Conservation (phyloP, 1,140 invertebrate species). For the Bombus huntii region DNA sequence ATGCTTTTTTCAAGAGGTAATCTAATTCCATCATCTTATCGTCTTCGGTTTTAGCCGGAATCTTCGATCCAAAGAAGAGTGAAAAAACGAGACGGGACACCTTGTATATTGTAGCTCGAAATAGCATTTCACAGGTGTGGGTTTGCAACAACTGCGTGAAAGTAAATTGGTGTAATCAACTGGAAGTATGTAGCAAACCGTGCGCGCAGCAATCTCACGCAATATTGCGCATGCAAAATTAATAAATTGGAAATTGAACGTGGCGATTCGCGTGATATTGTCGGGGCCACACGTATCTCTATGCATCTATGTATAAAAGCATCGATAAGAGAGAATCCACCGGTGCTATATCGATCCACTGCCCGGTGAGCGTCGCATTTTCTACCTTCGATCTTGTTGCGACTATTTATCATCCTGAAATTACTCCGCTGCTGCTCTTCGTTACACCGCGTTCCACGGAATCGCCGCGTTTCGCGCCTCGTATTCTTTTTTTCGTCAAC, state of each 20-base stretch:
- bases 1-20: neutral
- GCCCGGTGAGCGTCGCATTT: neutral
- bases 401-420: conserved; percentile 32
- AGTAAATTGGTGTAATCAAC: conserved; percentile 69
- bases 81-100: neutral
- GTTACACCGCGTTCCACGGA: neutral
- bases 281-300: neutral
- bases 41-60: too few species aligned
- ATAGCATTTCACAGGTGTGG: conserved; percentile 21
- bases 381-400: conserved; percentile 1
- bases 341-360: conserved; percentile 25
- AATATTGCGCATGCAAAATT: conserved; percentile 66
- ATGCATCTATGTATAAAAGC: neutral
- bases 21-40: too few species aligned
- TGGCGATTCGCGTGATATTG: conserved; percentile 8
- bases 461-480: neutral
- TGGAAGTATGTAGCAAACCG: conserved; percentile 24
- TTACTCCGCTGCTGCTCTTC: neutral
- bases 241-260: conserved; percentile 60
- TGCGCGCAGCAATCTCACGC: conserved; percentile 56
- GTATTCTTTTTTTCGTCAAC: neutral
- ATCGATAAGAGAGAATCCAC: conserved; percentile 29
- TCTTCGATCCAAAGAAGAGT: neutral
- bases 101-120: neutral
- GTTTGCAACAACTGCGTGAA: conserved; percentile 60